Evolutionary conservation across 2,888 invertebrate species (phyloP), one percentile per base, ranked within the genome.

Genomic region (Macrosiphum euphorbiae): DNA sequence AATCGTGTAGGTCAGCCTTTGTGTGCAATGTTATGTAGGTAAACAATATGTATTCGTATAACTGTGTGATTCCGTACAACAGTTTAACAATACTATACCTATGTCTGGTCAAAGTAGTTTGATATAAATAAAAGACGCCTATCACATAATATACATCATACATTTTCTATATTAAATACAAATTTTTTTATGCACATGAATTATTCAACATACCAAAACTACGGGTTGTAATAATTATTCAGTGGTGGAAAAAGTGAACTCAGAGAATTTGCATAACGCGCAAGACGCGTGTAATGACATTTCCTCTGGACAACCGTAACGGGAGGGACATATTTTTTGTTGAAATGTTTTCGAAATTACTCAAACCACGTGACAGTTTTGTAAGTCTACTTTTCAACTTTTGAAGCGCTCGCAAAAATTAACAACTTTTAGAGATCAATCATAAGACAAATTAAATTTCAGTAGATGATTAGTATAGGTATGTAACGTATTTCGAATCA

Each of bases 161-260:
- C 20, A 78, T 35, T 78, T 20, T 41, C 35, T 78, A 78, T 78
- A 78, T 78, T 78, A 78, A 78, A 28, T n/a, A 47, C 47, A 35
- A 44, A 85, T 52, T 88, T 52, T 52, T 88, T 35, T 35, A 24
- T 35, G 35, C 52, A 35, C 35, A 61, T 61, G 58, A 61, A 90
- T 61, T 90, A 90, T 90, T 90, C 44, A 61, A 61, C 10, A 28
- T 89, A 20, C n/a, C 89, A 90, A 90, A 61, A 90, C 28, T 89
- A n/a, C 28, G 89, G 44, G 28, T 58, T n/a, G 50, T n/a, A 41
- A 41, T 89, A 89, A 89, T 89, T 89, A 89, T 89, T 89, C 89
- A 58, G 44, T 28, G 28, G 28, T 89, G 28, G 16, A 89, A 89
- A 88, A 89, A 61, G 16, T 58, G 16, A 44, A 3, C 44, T 44